Evolutionary conservation across 1,140 invertebrate genomes (phyloP), one percentile per base, ranked within the genome.

Genomic region (Saccostrea cuccullata): DNA sequence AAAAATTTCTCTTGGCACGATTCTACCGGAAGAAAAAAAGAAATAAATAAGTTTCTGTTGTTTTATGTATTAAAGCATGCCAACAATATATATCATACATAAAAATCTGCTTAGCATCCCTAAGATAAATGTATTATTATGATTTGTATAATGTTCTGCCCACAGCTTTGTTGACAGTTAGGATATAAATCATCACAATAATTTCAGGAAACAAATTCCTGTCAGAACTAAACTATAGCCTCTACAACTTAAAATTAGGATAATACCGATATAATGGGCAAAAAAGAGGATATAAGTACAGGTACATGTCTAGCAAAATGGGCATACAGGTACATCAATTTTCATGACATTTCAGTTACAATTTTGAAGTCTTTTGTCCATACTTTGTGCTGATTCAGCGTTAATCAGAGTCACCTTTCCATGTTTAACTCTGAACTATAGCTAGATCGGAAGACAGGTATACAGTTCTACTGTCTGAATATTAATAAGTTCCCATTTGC

Each of bases 1-100:
- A 97, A 93, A 98, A 98, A 88, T 97, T 96, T 26, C 98, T 95
- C 93, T 97, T 97, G 8, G 96, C 96, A 87, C 90, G 91, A 40
- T 92, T 92, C 93, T 94, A 86, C 15, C 90, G 89, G 77, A 60
- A 86, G 77, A 26, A 36, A 36, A 36, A 36, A 36, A 36, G 30
- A 36, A 40, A 67, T 26, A 20, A 55, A 84, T 15, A 55, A 20
- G 23, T 55, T 36, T 55, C 17, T 84, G 12, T 9, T 77, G 15
- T 77, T 77, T 77, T 77, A 15, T 15, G 23, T 15, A 30, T 12
- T 12, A 17, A 77, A 77, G 26, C 70, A 77, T 77, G 70, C 70
- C 70, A 77, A 36, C 8, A 77, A 77, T 64, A 64, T 26, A 77
- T 77, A 77, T 36, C 26, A 77, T 15, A 77, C 2, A 30, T 15